Evolutionary conservation across 2,113 vertebrate genomes (phyloP).

Genomic region (Chiloscyllium plagiosum): DNA sequence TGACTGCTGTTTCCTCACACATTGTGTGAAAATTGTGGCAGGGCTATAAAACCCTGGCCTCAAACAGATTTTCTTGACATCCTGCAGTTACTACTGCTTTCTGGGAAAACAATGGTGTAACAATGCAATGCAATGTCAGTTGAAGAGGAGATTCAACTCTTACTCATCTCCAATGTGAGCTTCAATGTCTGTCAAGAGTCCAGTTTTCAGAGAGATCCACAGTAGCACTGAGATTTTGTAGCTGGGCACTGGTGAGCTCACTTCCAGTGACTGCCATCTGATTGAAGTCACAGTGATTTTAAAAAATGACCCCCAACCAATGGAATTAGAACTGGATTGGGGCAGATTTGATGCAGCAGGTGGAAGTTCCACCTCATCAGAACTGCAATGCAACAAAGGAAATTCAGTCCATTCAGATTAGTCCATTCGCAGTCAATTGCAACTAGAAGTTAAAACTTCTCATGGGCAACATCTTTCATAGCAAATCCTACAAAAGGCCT

Average conservation of each 20-base stretch:
- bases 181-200: neutral
- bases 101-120: neutral
- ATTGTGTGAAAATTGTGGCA: neutral
- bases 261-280: neutral
- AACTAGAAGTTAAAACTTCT: neutral
- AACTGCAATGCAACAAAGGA: neutral
- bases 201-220: neutral
- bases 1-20: neutral
- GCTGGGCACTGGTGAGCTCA: neutral
- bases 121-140: neutral
- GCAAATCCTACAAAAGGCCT: neutral
- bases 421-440: neutral
- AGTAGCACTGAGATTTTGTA: neutral
- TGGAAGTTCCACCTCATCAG: neutral
- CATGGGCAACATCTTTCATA: neutral
- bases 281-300: neutral
- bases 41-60: neutral
- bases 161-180: neutral
- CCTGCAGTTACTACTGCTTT: neutral
- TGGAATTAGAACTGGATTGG: neutral
- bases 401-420: neutral
- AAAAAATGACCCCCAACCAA: neutral
- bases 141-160: neutral
- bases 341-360: no score
- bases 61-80: neutral